Percentiles rank a stretch among this genome's conserved stretches.
Evolutionary conservation across 2,797 vertebrate genomes (phyloP).

Genomic region (Chromobotia macracanthus): DNA sequence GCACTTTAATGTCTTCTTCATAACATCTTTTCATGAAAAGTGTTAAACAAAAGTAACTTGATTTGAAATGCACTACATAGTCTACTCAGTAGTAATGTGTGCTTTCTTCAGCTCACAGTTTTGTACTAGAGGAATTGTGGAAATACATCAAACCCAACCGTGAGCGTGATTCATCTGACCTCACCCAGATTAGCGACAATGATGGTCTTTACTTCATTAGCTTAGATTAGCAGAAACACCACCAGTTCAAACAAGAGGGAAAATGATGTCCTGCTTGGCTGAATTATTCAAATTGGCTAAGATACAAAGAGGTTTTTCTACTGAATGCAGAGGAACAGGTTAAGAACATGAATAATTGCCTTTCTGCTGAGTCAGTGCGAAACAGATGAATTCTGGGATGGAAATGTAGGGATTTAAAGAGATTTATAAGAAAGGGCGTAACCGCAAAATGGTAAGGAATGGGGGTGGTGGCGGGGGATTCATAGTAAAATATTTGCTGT

Average conservation of each 20-base stretch:
- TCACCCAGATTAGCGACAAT: slow-evolving; percentile 7
- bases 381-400: slow-evolving; percentile 71
- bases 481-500: neutral
- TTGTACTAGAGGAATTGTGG: neutral
- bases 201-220: slow-evolving; percentile 56
- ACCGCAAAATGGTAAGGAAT: slow-evolving; percentile 29
- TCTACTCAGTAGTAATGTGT: too few species aligned
- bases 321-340: slow-evolving; percentile 67
- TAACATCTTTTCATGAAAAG: too few species aligned
- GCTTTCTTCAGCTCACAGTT: neutral
- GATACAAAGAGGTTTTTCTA: slow-evolving; percentile 73
- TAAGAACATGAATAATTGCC: slow-evolving; percentile 68
- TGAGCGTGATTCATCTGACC: neutral
- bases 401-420: slow-evolving; percentile 66
- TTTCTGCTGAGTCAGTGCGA: slow-evolving; percentile 70
- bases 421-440: slow-evolving; percentile 50
- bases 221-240: slow-evolving; percentile 61
- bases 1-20: too few species aligned
- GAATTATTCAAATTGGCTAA: slow-evolving; percentile 67
- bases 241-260: slow-evolving; percentile 65
- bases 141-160: neutral
- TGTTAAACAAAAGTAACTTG: too few species aligned
- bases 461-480: slow-evolving; percentile 61
- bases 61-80: neutral
- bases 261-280: slow-evolving; percentile 57